These are phyloP conservation scores for Pelosia muscerda DNA, from an alignment of 2,888 invertebrate species.

Conservation along the genomic window DNA sequence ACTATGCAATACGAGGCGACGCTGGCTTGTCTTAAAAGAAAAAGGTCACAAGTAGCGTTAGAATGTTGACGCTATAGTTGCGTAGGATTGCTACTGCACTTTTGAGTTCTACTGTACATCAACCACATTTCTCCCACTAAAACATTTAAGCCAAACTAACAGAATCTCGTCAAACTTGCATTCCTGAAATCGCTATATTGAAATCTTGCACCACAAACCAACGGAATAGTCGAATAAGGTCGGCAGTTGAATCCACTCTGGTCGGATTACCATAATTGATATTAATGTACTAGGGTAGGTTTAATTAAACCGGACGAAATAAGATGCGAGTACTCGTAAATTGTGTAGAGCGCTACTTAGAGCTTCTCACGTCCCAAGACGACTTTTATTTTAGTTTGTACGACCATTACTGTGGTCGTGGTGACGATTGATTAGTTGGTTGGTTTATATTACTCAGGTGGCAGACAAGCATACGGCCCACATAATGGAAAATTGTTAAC, in stretches of 20 bases:
- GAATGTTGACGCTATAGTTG: too few relatives aligned
- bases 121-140: background rate
- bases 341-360: slow-evolving; percentile 51
- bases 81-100: too few relatives aligned
- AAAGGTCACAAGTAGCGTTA: too few relatives aligned
- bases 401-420: slow-evolving; percentile 18
- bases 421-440: slow-evolving; percentile 3
- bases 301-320: slow-evolving; percentile 78
- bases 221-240: slow-evolving; percentile 57
- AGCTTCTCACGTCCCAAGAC: slow-evolving; percentile 47
- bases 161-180: background rate
- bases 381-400: slow-evolving; percentile 53
- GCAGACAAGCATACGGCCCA: too few relatives aligned
- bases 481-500: too few relatives aligned
- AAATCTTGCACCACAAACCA: slow-evolving; percentile 51
- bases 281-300: slow-evolving; percentile 77
- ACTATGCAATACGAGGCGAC: too few relatives aligned
- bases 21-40: too few relatives aligned
- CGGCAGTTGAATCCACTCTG: slow-evolving; percentile 68
- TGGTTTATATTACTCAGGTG: too few relatives aligned
- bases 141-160: background rate
- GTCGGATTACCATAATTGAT: slow-evolving; percentile 80
- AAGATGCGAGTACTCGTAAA: slow-evolving; percentile 66
- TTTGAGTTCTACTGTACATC: too few relatives aligned
- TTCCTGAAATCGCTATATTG: slow-evolving; percentile 43